phyloP scores from a whole-genome alignment of 2,113 vertebrate genomes.

The Eurypyga helias region DNA sequence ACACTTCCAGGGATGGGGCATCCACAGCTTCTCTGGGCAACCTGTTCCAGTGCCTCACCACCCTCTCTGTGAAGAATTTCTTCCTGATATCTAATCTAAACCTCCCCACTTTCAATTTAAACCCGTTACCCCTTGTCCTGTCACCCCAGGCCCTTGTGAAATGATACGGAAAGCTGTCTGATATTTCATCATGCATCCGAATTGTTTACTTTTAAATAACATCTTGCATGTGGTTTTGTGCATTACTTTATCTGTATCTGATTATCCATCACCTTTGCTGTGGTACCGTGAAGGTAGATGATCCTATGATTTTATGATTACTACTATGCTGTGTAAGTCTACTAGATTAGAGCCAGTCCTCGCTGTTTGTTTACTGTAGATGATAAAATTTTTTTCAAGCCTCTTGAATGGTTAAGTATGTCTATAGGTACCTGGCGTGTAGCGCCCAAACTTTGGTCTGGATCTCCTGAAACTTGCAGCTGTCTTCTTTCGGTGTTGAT shows the following conservation, averaged over 20 bases:
- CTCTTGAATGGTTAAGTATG: not conserved
- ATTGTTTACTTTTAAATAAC: not conserved
- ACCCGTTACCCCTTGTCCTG: too few relatives aligned
- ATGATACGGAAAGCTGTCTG: not conserved
- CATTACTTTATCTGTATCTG: not conserved
- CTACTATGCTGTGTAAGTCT: not conserved
- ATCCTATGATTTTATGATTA: not conserved
- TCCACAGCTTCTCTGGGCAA: too few relatives aligned
- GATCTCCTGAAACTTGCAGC: not conserved
- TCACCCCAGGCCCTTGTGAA: too few relatives aligned
- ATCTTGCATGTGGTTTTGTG: not conserved
- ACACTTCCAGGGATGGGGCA: too few relatives aligned
- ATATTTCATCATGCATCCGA: not conserved
- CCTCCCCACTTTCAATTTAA: too few relatives aligned
- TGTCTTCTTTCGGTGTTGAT: not conserved
- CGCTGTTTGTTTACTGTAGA: not conserved
- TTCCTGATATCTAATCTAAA: too few relatives aligned
- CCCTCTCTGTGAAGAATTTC: too few relatives aligned
- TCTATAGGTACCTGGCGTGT: not conserved
- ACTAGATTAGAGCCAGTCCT: not conserved
- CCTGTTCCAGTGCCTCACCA: too few relatives aligned
- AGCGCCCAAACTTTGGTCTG: not conserved
- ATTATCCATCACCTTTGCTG: not conserved
- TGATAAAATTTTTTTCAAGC: not conserved
- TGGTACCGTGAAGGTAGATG: accelerated